phyloP scores from a whole-genome alignment of 2,113 vertebrate genomes.

The Felis chaus region DNA sequence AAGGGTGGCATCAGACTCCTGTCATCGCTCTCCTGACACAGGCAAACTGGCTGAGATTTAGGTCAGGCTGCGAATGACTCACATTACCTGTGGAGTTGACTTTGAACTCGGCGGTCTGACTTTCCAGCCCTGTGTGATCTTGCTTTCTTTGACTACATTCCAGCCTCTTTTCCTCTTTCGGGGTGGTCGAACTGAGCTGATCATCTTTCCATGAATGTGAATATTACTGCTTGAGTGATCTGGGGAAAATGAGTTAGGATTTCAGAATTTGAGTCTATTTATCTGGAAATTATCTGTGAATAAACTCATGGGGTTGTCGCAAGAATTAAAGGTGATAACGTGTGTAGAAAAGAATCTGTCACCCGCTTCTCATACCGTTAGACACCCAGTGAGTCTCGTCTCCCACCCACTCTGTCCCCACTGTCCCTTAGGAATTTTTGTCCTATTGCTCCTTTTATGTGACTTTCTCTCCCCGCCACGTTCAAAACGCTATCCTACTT shows the following conservation, averaged over 20 bases:
- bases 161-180: not conserved
- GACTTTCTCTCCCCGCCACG: not conserved
- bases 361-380: not conserved
- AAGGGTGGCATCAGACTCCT: not conserved
- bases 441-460: not conserved
- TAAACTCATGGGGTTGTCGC: not conserved
- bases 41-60: not conserved
- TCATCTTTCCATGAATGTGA: not conserved
- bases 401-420: not conserved
- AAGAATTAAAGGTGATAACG: conserved; percentile 18
- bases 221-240: not conserved
- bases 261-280: conserved; percentile 8
- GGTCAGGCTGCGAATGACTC: not conserved
- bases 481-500: not conserved
- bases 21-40: not conserved
- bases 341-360: not conserved
- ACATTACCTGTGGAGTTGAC: not conserved
- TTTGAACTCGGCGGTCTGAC: not conserved
- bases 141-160: not conserved
- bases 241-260: not conserved
- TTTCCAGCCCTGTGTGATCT: not conserved
- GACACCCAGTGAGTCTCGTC: not conserved
- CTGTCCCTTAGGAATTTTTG: not conserved
- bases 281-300: not conserved
- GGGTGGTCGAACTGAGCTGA: not conserved